A percentile compares a stretch with the other conserved stretches of the same genome.
Evolutionary conservation across 2,113 vertebrate genomes (phyloP).

Genomic region (Spilogale gracilis): DNA sequence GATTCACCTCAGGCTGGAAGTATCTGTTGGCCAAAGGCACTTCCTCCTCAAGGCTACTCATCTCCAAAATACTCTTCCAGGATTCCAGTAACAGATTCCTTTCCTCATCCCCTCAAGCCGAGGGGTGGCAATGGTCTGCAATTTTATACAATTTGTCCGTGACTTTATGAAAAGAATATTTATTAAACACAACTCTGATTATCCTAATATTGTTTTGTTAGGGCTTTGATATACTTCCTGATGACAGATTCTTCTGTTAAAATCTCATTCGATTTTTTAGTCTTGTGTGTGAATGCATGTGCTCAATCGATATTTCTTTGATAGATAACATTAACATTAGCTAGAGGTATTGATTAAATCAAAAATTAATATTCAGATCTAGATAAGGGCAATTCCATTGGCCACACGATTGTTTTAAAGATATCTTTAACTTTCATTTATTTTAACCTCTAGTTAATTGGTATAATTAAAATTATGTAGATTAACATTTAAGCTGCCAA

Average conservation of each 20-base stretch:
- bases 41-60: background rate
- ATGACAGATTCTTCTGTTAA: background rate
- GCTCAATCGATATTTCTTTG: background rate
- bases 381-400: background rate
- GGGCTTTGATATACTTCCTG: background rate
- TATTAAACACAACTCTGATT: background rate
- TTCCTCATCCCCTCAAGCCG: background rate
- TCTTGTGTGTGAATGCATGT: background rate
- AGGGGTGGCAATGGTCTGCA: background rate
- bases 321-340: background rate
- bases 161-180: background rate
- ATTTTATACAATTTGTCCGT: background rate
- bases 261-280: background rate
- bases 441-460: background rate
- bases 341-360: background rate
- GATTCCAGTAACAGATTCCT: background rate
- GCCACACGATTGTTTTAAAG: background rate
- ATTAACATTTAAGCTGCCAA: background rate
- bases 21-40: background rate
- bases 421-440: background rate
- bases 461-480: background rate
- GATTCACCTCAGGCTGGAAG: background rate
- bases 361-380: background rate
- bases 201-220: background rate
- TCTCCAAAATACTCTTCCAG: background rate